Evolutionary conservation across 2,888 invertebrate genomes (phyloP).

Genomic region (Villa cingulata): DNA sequence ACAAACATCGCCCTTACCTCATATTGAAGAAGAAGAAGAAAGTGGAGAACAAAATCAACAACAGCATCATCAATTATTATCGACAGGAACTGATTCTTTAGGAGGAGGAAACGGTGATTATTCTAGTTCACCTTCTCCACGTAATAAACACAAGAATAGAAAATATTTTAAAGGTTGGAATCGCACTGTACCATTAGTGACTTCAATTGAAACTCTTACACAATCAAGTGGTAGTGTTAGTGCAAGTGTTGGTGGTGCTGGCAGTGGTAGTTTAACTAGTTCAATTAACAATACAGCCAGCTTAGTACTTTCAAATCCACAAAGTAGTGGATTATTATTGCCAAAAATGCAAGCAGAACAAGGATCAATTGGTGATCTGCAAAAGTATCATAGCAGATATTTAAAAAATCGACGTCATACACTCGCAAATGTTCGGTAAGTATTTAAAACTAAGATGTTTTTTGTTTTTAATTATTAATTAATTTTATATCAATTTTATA

Average conservation of each 20-base stretch:
- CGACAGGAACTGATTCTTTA: constrained; percentile 5
- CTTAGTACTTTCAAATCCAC: constrained; percentile 24
- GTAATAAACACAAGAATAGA: constrained; percentile 33
- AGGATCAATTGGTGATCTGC: constrained; percentile 79
- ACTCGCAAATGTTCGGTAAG: constrained; percentile 86
- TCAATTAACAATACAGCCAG: constrained; percentile 16
- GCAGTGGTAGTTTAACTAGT: constrained; percentile 17
- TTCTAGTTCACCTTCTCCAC: constrained; percentile 32
- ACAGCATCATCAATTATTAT: constrained; percentile 21
- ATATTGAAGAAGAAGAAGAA: constrained; percentile 73
- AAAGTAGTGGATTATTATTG: constrained; percentile 34
- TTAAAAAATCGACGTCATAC: constrained; percentile 78
- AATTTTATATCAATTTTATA: no score
- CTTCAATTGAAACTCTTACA: constrained; percentile 30
- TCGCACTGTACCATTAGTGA: constrained; percentile 28
- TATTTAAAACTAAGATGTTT: constrained; percentile 17
- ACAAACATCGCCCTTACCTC: constrained; percentile 62
- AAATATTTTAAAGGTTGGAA: constrained; percentile 34
- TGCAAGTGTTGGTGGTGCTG: constrained; percentile 23
- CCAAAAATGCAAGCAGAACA: constrained; percentile 85
- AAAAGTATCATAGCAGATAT: constrained; percentile 76
- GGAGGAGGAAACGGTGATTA: constrained; percentile 18
- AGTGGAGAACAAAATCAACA: constrained; percentile 34
- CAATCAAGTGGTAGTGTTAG: constrained; percentile 23
- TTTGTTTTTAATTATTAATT: no score